Percentiles rank a stretch among this genome's conserved stretches.
phyloP scores from a whole-genome alignment of 53 echinoderm and acorn worm species.

The Stichopus horrens region DNA sequence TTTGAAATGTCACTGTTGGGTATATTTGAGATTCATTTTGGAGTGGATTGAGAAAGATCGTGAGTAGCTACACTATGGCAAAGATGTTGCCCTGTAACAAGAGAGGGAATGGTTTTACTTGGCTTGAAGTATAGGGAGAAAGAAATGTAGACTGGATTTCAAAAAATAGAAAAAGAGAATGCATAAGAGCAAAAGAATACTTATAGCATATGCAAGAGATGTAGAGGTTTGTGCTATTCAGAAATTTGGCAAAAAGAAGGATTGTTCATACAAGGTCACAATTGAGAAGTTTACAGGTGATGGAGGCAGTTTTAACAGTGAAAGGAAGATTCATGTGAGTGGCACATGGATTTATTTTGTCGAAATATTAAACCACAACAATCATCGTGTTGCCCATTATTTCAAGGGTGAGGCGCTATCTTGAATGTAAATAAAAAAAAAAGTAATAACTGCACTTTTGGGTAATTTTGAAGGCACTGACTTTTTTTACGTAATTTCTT shows the following conservation, averaged over 20 bases:
- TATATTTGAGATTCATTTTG: neutral
- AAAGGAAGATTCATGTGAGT: no score
- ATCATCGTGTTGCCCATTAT: no score
- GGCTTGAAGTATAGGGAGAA: neutral
- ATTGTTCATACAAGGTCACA: neutral
- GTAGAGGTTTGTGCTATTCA: neutral
- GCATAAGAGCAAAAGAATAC: neutral
- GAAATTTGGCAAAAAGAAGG: neutral
- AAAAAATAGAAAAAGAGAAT: neutral
- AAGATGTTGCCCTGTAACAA: slow-evolving; percentile 1
- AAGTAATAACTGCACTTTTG: neutral
- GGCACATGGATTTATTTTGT: no score
- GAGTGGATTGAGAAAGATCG: neutral
- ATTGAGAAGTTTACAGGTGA: neutral
- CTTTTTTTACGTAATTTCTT: neutral
- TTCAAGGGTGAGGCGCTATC: no score
- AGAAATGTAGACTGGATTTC: neutral
- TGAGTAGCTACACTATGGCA: neutral
- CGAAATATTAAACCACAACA: no score
- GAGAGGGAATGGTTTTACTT: neutral
- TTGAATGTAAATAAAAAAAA: no score
- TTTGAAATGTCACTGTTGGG: slow-evolving; percentile 38
- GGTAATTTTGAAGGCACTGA: neutral
- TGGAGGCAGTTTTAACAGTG: neutral
- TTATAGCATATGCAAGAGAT: neutral